Base-by-base conservation (phyloP, 2,888 invertebrate species). In the Galeruca laticollis region DNA sequence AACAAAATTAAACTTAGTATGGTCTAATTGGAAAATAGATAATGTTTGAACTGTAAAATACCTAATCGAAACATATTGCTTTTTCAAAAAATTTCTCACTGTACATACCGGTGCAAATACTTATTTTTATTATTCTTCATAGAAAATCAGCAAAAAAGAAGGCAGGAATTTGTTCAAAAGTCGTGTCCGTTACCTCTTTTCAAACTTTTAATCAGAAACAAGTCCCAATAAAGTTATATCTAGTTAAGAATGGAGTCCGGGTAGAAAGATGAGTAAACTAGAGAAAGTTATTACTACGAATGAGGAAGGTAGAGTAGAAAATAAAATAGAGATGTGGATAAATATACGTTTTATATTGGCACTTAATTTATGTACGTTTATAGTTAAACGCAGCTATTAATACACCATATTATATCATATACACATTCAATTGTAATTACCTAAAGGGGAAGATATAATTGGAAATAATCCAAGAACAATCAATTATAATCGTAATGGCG, bases 271-370 rank as follows among this genome's bases (percentile, higher is more conserved):
- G 47, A 47, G 15, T 13, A 21, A 52, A 15, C 5, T 18, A 54
- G 54, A 54, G 54, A 54, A 54, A 54, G 31, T 54, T 31, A 31
- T 8, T 54, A 26, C 31, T 31, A 54, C 26, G 54, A 31, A 63
- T 54, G 64, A 56, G 64, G 56, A 64, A 64, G 64, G 64, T 56
- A 64, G 57, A 64, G 64, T 64, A 64, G 64, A 56, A 33, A 56
- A n/a, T 37, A 15, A 64, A 61, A 61, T 51, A 20, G 33, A 57
- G 56, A 35, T 31, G n/a, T 31, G 35, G 56, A 57, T 57, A 20
- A 35, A 57, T 33, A 31, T 13, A 21, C 21, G 9, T 56, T 47
- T 47, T 18, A 5, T 5, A 15, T 47, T 47, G 47, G 47, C 47
- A 47, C 47, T 47, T 18, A 18, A 18, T 47, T 18, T 47, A 18